phyloP scores from a whole-genome alignment of 2,113 vertebrate genomes.

The Tragelaphus buxtoni region DNA sequence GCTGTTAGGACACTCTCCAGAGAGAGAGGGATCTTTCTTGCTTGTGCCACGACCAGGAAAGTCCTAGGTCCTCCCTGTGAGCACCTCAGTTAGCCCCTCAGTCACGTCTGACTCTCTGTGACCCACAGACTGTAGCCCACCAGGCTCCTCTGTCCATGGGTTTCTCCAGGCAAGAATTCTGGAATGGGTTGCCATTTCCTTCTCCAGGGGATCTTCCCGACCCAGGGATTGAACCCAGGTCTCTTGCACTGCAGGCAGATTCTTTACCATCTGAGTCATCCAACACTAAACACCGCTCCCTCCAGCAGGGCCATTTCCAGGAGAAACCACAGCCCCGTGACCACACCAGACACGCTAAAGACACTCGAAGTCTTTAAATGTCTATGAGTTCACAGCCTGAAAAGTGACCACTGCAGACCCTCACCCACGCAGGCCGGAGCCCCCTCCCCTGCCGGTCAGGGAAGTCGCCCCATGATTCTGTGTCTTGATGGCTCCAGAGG shows the following conservation, averaged over 20 bases:
- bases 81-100: neutral
- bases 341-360: neutral
- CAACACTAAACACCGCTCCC: neutral
- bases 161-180: neutral
- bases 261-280: rapidly evolving
- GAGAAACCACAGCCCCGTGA: neutral
- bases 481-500: neutral
- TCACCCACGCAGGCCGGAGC: rapidly evolving
- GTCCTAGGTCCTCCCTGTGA: neutral
- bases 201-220: neutral
- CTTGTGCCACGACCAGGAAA: neutral
- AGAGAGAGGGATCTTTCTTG: neutral
- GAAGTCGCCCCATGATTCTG: neutral
- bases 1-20: rapidly evolving
- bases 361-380: neutral
- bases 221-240: neutral
- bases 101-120: neutral
- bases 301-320: neutral
- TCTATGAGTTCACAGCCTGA: neutral
- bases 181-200: neutral
- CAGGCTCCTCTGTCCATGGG: neutral
- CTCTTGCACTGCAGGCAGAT: neutral
- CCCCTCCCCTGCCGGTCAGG: no score
- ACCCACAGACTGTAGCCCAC: neutral
- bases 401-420: neutral